Percentiles rank a stretch among this genome's conserved stretches.
Conservation (phyloP, 2,113 vertebrate genomes). For the Cyphomyrus discorhynchus region DNA sequence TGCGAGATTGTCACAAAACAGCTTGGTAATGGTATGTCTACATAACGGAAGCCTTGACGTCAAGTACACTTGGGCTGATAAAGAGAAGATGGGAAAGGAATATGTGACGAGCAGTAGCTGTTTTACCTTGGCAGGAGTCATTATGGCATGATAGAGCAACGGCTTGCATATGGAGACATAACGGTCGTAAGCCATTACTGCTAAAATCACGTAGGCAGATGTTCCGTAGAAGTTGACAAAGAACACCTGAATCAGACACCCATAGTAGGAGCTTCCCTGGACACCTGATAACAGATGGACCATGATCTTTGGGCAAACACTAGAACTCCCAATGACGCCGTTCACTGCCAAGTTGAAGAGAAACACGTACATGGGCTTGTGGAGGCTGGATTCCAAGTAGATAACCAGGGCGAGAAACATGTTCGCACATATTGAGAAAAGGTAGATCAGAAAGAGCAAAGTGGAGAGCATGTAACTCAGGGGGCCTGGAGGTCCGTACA, state of each 20-base stretch:
- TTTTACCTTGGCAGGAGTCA: constrained; percentile 35
- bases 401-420: constrained; percentile 37
- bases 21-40: constrained; percentile 33
- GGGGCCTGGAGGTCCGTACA: constrained; percentile 33
- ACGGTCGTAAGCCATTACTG: constrained; percentile 55
- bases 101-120: constrained; percentile 33
- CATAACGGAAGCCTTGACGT: constrained; percentile 38
- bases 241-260: constrained; percentile 44
- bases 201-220: constrained; percentile 42
- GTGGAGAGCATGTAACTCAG: constrained; percentile 32
- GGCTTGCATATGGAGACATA: constrained; percentile 54
- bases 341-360: constrained; percentile 45
- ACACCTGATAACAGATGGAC: constrained; percentile 31
- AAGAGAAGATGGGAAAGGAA: constrained; percentile 26
- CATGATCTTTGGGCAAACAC: constrained; percentile 44
- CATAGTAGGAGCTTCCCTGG: constrained; percentile 27
- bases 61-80: constrained; percentile 35
- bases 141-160: constrained; percentile 43
- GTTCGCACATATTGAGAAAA: constrained; percentile 37
- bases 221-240: constrained; percentile 36
- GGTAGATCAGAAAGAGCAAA: constrained; percentile 32
- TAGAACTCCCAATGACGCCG: constrained; percentile 40
- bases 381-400: constrained; percentile 37
- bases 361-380: constrained; percentile 50
- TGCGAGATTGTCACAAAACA: constrained; percentile 49